Evolutionary conservation across 23 tunicate species (phyloP).

Genomic region (Halocynthia aurantium): DNA sequence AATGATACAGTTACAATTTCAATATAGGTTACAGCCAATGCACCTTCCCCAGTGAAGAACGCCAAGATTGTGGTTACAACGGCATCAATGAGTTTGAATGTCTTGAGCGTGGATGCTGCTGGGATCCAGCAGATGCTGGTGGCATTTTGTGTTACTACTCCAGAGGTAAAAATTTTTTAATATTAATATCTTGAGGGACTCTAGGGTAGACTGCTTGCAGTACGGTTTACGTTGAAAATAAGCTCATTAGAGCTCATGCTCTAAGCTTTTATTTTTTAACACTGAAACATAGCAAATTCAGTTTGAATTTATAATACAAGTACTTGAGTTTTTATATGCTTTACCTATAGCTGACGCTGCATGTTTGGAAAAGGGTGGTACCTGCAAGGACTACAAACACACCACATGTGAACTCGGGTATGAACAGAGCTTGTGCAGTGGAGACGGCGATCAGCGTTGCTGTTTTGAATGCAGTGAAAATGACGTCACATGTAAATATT

Average conservation of each 20-base stretch:
- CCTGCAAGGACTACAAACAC: conserved; percentile 48
- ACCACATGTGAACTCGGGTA: conserved; percentile 62
- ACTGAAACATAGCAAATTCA: too few relatives aligned
- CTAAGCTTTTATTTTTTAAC: too few relatives aligned
- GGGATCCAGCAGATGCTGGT: conserved; percentile 53
- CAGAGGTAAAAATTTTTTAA: conserved; percentile 18
- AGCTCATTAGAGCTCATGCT: too few relatives aligned
- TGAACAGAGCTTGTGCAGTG: conserved; percentile 58
- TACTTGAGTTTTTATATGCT: background rate
- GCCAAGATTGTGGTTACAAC: conserved; percentile 58
- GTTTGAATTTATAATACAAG: too few relatives aligned
- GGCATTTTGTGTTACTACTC: conserved; percentile 59
- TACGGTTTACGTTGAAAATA: too few relatives aligned
- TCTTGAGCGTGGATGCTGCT: conserved; percentile 47
- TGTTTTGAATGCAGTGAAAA: conserved; percentile 51
- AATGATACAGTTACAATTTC: background rate
- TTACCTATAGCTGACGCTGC: conserved; percentile 47
- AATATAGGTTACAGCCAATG: conserved; percentile 48
- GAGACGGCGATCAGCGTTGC: conserved; percentile 33
- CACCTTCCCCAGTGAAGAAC: conserved; percentile 30
- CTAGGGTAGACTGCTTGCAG: too few relatives aligned
- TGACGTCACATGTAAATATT: conserved; percentile 64
- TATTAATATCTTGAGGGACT: background rate
- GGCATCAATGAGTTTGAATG: conserved; percentile 79
- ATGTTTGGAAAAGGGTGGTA: conserved; percentile 71